These are phyloP conservation scores for Bubo bubo DNA, from an alignment of 2,113 vertebrate genomes.

Conservation along the genomic window DNA sequence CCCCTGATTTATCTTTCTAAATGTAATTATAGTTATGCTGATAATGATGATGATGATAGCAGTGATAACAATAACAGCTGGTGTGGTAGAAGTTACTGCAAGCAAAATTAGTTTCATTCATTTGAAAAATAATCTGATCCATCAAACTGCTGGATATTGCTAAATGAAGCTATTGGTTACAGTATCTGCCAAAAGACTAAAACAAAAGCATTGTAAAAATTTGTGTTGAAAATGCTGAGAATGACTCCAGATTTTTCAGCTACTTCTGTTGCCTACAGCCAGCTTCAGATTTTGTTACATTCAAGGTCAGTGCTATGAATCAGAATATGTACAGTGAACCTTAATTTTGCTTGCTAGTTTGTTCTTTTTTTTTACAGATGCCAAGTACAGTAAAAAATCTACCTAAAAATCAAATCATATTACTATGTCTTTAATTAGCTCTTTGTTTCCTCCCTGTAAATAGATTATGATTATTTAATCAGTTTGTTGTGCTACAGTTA, in stretches of 20 bases:
- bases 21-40: conserved; percentile 41
- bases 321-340: neutral
- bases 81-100: conserved; percentile 24
- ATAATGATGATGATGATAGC: neutral
- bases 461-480: neutral
- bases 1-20: conserved; percentile 28
- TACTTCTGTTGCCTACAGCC: neutral
- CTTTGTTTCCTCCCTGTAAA: neutral
- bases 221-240: neutral
- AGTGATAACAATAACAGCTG: conserved; percentile 50
- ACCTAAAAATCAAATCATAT: neutral
- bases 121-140: conserved; percentile 24
- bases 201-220: neutral
- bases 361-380: neutral
- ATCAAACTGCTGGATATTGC: conserved; percentile 6
- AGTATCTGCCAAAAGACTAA: neutral
- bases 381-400: neutral
- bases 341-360: neutral
- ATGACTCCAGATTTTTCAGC: neutral
- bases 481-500: neutral
- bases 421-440: neutral
- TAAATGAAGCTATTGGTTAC: neutral
- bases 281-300: neutral
- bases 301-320: neutral
- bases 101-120: conserved; percentile 47